Evolutionary conservation across 2,113 vertebrate species (phyloP).

Genomic region (Otis tarda): DNA sequence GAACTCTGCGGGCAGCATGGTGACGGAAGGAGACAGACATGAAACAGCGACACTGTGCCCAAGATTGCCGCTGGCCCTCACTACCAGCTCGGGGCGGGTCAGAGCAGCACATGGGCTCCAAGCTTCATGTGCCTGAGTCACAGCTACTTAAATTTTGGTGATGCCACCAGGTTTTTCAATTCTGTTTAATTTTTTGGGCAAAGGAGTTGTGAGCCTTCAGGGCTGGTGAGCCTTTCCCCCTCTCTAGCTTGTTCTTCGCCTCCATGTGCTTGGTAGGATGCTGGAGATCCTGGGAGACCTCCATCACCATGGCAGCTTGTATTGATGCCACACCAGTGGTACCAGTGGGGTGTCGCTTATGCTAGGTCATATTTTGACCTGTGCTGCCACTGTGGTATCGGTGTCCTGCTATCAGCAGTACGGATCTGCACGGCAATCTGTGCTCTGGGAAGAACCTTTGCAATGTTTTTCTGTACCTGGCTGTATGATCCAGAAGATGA

Average conservation of each 20-base stretch:
- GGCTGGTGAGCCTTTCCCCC: not conserved
- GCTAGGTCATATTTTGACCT: not conserved
- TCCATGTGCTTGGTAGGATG: not conserved
- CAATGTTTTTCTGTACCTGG: not conserved
- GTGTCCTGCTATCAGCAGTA: not conserved
- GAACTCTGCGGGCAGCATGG: fast-evolving
- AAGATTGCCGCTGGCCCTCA: not conserved
- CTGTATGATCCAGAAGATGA: not conserved
- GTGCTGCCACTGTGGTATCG: not conserved
- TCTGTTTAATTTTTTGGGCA: not conserved
- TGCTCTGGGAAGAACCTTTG: not conserved
- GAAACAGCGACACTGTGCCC: not conserved
- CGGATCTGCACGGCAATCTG: fast-evolving
- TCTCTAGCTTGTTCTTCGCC: not conserved
- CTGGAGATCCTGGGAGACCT: not conserved
- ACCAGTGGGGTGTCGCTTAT: not conserved
- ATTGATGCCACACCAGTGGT: not conserved
- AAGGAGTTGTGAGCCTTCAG: not conserved
- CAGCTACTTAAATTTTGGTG: not conserved
- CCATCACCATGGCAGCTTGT: not conserved
- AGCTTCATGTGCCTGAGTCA: not conserved
- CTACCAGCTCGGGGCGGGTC: too few species aligned
- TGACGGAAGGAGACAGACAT: not conserved
- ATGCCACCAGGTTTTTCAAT: not conserved
- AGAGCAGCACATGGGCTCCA: fast-evolving